Base-by-base conservation (phyloP, 2,888 invertebrate genomes). In the Octodonta nipae region DNA sequence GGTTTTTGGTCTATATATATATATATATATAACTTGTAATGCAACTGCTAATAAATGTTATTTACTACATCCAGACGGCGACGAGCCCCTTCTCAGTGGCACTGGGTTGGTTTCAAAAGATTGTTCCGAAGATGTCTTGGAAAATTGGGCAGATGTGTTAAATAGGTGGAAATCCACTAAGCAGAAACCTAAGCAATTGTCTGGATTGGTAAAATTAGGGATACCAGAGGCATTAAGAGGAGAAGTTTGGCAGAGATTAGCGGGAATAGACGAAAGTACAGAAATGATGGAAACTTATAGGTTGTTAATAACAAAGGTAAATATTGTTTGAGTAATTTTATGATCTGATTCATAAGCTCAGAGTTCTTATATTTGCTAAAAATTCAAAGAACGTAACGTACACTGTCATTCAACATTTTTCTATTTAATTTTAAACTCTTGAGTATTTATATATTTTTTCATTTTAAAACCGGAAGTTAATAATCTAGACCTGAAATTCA, bases 71-170 rank as follows among this genome's bases (percentile, higher is more conserved):
- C 14, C 47, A 73, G 88, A 89, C 66, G 86, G 86, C 6, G 89
- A 89, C 52, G 96, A 96, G 54, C 95, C 95, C 0, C 66, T 96
- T 40, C 67, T 95, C n/a, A 95, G 93, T 61, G 98, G 98, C 0
- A 95, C 93, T 3, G 98, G 98, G 0, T 78, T 85, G 52, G 96
- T 98, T 1, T 91, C 91, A 1, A 93, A 92, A 59, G 95, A 96
- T 52, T 93, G 95, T 54, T 81, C 87, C 0, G 88, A 87, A 55
- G 87, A 85, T 45, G 87, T 92, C 28, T 67, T 98, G 27, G 85
- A 84, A 33, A 84, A 80, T 48, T 98, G 96, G 96, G 80, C 81
- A 32, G 89, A 92, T 54, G 83, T 91, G 7, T 60, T 87, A 5
- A 71, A 75, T 35, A 79, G 76, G 63, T 82, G 72, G 74, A 66